Evolutionary conservation across 2,888 invertebrate genomes (phyloP), one percentile per base, ranked within the genome.

Genomic region (Rotaria macrura): DNA sequence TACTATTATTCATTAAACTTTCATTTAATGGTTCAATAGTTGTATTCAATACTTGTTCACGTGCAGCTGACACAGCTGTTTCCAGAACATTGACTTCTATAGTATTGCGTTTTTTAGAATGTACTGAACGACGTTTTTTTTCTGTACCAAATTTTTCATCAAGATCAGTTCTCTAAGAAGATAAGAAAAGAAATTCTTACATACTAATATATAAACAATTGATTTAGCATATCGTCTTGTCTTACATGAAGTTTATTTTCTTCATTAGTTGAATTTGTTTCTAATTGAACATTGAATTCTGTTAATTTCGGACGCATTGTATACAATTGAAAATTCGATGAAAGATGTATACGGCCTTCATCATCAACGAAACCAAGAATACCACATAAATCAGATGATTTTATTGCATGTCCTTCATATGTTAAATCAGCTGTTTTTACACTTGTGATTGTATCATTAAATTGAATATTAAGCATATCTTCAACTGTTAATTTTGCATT

Each of bases 341-440:
- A 79, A 9, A 79, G 43, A 79, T 79, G 74, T 40, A 79, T 79
- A 79, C n/a, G 74, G 25, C 74, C 74, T 40, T 79, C 23, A 79
- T 79, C 74, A 79, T 79, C 74, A n/a, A 79, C 74, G 43, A 79
- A 79, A 40, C 74, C 74, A 79, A 79, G 74, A 25, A 43, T 43
- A 43, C 74, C 74, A 43, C 74, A 79, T 79, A 79, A 34, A 43
- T 79, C 74, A 12, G 65, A 65, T 17, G 65, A 65, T 43, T 79
- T 79, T 40, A 9, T 79, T 34, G 10, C 23, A 0, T 43, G 40
- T 40, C 74, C 74, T 43, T 79, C 74, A 79, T 79, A 79, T 6
- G 74, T 79, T 43, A 79, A 43, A 79, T 79, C 43, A 25, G 74
- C 43, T 79, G 74, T 79, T 79, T 79, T 79, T 43, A 79, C 25